A percentile compares a stretch with the other conserved stretches of the same genome.
phyloP scores from a whole-genome alignment of 2,888 invertebrate species.

The Cephalotes varians region DNA sequence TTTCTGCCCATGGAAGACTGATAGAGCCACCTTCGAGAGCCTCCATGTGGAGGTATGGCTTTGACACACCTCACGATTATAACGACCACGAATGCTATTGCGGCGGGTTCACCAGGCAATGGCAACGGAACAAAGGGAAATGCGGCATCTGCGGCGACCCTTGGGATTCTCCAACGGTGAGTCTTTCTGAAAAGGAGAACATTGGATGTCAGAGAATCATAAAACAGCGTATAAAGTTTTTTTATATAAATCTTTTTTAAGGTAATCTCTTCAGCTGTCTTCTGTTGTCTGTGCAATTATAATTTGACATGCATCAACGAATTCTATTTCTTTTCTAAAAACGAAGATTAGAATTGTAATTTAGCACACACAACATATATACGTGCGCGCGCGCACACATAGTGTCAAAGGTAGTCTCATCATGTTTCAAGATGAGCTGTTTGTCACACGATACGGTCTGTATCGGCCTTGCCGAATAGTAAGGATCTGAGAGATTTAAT shows the following conservation, averaged over 20 bases:
- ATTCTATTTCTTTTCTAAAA: not conserved
- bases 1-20: slow-evolving; percentile 90
- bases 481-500: slow-evolving; percentile 1
- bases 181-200: not conserved
- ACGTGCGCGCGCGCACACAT: not conserved
- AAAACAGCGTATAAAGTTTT: not conserved
- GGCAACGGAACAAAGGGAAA: slow-evolving; percentile 93
- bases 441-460: not conserved
- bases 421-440: not conserved
- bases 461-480: not conserved
- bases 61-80: slow-evolving; percentile 95
- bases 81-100: slow-evolving; percentile 96
- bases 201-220: not conserved
- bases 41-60: slow-evolving; percentile 96
- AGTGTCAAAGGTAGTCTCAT: not conserved
- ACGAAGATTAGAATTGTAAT: not conserved
- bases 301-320: not conserved
- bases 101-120: slow-evolving; percentile 94
- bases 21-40: slow-evolving; percentile 95
- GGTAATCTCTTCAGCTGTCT: not conserved
- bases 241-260: not conserved
- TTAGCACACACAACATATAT: not conserved
- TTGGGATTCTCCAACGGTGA: slow-evolving; percentile 89
- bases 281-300: not conserved
- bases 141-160: slow-evolving; percentile 96